Base-by-base conservation (phyloP, 2,888 invertebrate species). In the Plebejus anna region DNA sequence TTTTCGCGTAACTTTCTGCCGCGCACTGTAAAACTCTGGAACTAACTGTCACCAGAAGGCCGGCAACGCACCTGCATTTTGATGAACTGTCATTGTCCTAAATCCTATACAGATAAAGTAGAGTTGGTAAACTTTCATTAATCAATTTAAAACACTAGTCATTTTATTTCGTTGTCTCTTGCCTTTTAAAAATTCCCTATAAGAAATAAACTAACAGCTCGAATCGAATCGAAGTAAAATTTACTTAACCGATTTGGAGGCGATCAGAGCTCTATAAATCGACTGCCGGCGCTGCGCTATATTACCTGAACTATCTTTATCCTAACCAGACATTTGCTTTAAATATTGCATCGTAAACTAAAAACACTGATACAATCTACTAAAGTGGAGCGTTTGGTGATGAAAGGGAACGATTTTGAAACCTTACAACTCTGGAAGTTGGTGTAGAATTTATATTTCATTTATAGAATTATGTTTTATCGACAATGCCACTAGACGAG, bases 291-390 rank as follows among this genome's bases (percentile, higher is more conserved):
- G 82, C 13, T 22, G 32, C 61, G 83, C 86, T 90, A 89, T 84
- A 86, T 90, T 87, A 88, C 89, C 84, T 84, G 86, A 86, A 89
- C 88, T 88, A 90, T 90, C 90, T 22, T 22, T 22, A 22, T 22
- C 22, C 22, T 90, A 89, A 89, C 89, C 89, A 88, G 88, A 88
- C 89, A 87, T 47, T 72, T 38, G 72, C 42, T 72, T 72, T 72
- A 71, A 42, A 66, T 66, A 66, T 66, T 32, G 32, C 66, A 16
- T 36, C 32, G 66, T 66, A 32, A 36, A 66, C 32, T 32, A 36
- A 32, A 66, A 66, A 32, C 32, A 32, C 66, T 36, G 66, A 66
- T 66, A 66, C 66, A 66, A 66, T 66, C 66, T 66, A 66, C 16
- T 66, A 66, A 32, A 66, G 66, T 66, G 36, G 66, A 66, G 13